Evolutionary conservation across 2,797 vertebrate genomes (phyloP), one percentile per base, ranked within the genome.

Genomic region (Chiroxiphia lanceolata): DNA sequence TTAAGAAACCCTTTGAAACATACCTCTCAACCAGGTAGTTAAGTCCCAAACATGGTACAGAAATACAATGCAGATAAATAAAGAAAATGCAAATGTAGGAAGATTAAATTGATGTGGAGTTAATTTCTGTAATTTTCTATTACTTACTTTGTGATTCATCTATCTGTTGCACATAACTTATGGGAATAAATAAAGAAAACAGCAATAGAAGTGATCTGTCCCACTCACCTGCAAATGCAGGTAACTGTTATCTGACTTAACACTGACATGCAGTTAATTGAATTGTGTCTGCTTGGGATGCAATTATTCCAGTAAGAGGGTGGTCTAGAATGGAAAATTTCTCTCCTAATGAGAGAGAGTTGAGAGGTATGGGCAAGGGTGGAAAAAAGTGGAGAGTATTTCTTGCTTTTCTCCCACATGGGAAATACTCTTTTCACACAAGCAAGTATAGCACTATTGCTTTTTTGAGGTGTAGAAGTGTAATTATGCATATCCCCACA

Each of bases 281-380:
- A 83, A 85, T 40, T 8, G 3, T n/a, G 23, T 67, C 45, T 93
- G 59, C 38, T 82, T 69, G 15, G 40, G 70, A 68, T 83, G n/a
- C 47, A 80, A 87, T 85, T 87, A 80, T 91, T 89, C 36, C 29
- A 70, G 36, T 77, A 80, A 72, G 17, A 51, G 63, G 57, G 56
- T 25, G 21, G 33, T 83, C 61, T 78, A 87, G 84, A 94, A 81
- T 6, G 25, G 47, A 89, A 68, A 81, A 82, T 53, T 80, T 91
- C 31, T 91, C 38, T 93, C 40, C 80, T 93, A 85, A 91, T 69
- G 45, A 95, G 72, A 81, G 45, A 93, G 83, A 97, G 97, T 93
- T 97, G 97, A 98, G 98, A 98, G 97, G 97, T 98, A 98, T 96
- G 97, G 96, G 89, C 86, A 96, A 95, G 95, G 92, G 92, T 33